A percentile compares a stretch with the other conserved stretches of the same genome.
Evolutionary conservation across 2,888 invertebrate species (phyloP).

Genomic region (Aspidiotus destructor): DNA sequence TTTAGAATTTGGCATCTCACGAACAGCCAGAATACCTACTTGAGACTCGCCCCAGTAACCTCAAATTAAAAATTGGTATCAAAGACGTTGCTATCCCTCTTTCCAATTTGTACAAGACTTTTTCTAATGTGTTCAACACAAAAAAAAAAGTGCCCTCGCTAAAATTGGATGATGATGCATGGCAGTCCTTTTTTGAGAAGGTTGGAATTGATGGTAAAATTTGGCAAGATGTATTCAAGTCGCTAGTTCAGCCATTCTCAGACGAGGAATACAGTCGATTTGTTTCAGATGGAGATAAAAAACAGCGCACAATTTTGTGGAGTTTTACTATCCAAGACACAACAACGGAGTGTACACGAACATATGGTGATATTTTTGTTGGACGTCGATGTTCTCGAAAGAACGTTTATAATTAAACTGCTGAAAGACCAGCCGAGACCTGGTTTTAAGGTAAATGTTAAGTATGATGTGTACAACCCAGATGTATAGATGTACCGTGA

Average conservation of each 20-base stretch:
- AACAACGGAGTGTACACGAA: background rate
- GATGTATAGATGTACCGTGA: conserved; percentile 2
- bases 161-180: background rate
- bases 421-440: background rate
- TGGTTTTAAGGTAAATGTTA: background rate
- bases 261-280: background rate
- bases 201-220: background rate
- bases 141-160: background rate
- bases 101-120: background rate
- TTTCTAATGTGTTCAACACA: background rate
- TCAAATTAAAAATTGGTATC: conserved; percentile 7
- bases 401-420: background rate
- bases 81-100: background rate
- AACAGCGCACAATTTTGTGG: background rate
- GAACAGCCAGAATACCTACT: conserved; percentile 1
- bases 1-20: background rate
- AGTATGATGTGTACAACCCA: background rate
- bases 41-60: background rate
- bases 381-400: conserved; percentile 1
- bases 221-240: background rate
- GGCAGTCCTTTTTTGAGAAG: background rate
- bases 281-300: background rate
- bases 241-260: background rate
- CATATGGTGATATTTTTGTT: background rate
- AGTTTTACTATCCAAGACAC: background rate